Base-by-base conservation (phyloP, 2,113 vertebrate genomes). In the Scomber colias region DNA sequence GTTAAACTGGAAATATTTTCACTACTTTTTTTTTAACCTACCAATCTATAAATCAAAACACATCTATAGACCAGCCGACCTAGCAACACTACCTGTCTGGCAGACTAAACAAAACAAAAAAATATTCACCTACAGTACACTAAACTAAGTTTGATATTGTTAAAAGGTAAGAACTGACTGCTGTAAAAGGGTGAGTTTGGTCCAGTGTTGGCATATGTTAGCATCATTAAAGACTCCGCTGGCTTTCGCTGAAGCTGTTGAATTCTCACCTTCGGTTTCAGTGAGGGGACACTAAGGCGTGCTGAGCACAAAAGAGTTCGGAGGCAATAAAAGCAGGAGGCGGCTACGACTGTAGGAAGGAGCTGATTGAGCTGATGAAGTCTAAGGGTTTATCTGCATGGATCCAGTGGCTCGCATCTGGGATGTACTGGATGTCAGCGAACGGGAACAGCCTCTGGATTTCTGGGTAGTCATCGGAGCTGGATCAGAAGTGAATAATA, bases 331-430 rank as follows among this genome's bases (percentile, higher is more conserved):
- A 59, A 30, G n/a, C 44, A 2, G 79, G 19, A 74, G 76, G 60
- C 68, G 35, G 86, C 90, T 95, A 94, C 45, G 94, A 93, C 81
- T 95, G 93, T 51, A 98, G 91, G 88, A 98, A 98, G 70, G 89
- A 93, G 81, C 89, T 95, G 81, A 98, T 90, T 68, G 96, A 95
- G 82, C 95, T 93, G 86, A 97, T 87, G 92, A 98, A 97, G 17
- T 96, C 96, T 85, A 96, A 91, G 30, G 97, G 96, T 80, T 97
- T 97, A 65, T 98, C 97, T 3, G 96, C 96, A 14, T 98, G 97
- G 83, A 98, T 96, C 94, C 96, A 97, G 90, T 98, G 97, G 77
- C 96, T 96, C 11, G 97, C 96, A 3, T 96, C 96, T 24, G 95
- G 86, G 40, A 98, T 95, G 84, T 96, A 93, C 92, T 97, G 96